Evolutionary conservation across 2,888 invertebrate genomes (phyloP).

Genomic region (Mechanitis mazaeus): DNA sequence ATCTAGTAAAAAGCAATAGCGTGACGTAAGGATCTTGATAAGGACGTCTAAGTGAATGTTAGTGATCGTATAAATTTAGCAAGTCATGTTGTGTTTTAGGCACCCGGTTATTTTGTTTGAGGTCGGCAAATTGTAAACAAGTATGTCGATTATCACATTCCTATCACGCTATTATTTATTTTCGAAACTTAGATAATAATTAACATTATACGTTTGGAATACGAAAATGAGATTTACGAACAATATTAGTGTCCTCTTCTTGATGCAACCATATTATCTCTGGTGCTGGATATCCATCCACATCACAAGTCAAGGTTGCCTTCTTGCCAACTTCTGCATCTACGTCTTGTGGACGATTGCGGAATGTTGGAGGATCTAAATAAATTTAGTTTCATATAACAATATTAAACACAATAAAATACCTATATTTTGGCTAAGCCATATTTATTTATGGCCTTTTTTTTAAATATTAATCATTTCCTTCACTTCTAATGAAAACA

Average conservation of each 20-base stretch:
- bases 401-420: too few relatives aligned
- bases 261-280: slow-evolving; percentile 92
- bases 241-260: slow-evolving; percentile 49
- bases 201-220: background rate
- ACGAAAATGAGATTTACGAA: slow-evolving; percentile 25
- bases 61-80: slow-evolving; percentile 13
- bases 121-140: slow-evolving; percentile 3
- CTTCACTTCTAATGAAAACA: too few relatives aligned
- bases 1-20: slow-evolving; percentile 11
- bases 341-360: slow-evolving; percentile 83
- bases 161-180: background rate
- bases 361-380: slow-evolving; percentile 88
- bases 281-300: slow-evolving; percentile 92
- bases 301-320: slow-evolving; percentile 89
- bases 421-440: too few relatives aligned
- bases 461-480: too few relatives aligned
- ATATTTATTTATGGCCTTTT: too few relatives aligned
- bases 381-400: too few relatives aligned
- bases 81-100: slow-evolving; percentile 20
- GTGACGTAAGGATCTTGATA: slow-evolving; percentile 21
- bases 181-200: background rate
- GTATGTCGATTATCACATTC: background rate
- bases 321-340: slow-evolving; percentile 87
- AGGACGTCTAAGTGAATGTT: slow-evolving; percentile 16
- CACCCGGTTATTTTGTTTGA: slow-evolving; percentile 15